phyloP scores from a whole-genome alignment of 1,140 invertebrate genomes.

The Stegodyphus mimosarum region DNA sequence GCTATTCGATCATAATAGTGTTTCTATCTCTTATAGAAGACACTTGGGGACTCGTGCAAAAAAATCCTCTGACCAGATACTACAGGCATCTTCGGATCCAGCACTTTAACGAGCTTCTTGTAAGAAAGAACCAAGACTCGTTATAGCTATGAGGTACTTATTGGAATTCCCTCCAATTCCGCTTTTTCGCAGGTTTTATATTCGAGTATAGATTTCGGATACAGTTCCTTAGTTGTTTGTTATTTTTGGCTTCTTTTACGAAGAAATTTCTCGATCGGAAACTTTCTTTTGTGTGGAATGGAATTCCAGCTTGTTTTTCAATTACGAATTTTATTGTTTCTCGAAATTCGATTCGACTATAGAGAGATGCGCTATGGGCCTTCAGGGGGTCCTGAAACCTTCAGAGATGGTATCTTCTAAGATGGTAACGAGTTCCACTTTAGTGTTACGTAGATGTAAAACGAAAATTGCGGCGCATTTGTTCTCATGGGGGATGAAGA shows the following conservation, averaged over 20 bases:
- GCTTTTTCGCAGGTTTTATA: conserved; percentile 38
- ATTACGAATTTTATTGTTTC: conserved; percentile 60
- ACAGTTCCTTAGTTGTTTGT: not conserved
- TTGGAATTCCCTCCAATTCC: conserved; percentile 22
- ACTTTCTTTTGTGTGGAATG: not conserved
- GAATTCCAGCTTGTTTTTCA: conserved; percentile 46
- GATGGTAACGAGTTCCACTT: conserved; percentile 13
- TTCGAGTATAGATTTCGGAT: conserved; percentile 57
- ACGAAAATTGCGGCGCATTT: not conserved
- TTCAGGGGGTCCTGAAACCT: not conserved
- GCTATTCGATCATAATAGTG: conserved; percentile 33
- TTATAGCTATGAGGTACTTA: conserved; percentile 53
- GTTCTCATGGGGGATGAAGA: not conserved
- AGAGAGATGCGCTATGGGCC: not conserved
- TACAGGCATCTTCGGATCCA: conserved; percentile 8
- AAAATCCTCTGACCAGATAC: not conserved
- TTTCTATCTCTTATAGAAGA: conserved; percentile 22
- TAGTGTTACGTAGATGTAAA: conserved; percentile 27
- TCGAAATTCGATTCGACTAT: conserved; percentile 57
- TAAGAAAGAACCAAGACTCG: conserved; percentile 20
- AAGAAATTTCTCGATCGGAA: not conserved
- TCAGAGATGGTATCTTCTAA: not conserved
- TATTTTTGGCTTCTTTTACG: too few species aligned
- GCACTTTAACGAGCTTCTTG: conserved; percentile 47
- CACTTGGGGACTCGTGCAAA: not conserved